Conservation (phyloP, 1,140 invertebrate species). For the Rhopalosiphum padi region DNA sequence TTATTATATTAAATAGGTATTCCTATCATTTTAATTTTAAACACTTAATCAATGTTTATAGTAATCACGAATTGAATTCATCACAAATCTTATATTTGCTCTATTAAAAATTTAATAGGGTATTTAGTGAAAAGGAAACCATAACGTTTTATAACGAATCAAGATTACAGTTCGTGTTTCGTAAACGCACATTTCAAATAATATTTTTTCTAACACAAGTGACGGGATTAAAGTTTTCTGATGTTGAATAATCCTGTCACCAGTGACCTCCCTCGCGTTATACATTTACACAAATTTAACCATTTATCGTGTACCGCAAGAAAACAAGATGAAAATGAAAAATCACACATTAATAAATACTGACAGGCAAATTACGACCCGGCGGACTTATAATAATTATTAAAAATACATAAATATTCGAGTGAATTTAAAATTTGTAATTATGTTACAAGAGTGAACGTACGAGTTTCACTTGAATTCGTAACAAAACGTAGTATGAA, state of each 20-base stretch:
- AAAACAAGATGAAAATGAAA: neutral
- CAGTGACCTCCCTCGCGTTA: neutral
- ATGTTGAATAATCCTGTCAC: neutral
- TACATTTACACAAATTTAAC: neutral
- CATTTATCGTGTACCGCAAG: neutral
- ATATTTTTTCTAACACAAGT: neutral
- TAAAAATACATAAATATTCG: neutral
- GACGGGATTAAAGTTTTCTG: neutral
- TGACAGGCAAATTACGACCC: constrained; percentile 4
- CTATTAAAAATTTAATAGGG: neutral
- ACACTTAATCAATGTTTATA: neutral
- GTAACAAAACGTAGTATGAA: neutral
- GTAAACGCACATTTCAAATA: neutral
- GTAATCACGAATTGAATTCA: constrained; percentile 15
- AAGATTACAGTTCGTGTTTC: neutral
- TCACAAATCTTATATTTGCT: neutral
- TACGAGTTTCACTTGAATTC: neutral
- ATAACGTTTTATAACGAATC: neutral
- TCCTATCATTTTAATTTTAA: neutral
- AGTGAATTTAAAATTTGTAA: neutral
- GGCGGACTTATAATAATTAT: neutral
- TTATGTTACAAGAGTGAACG: neutral
- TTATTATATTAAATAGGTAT: neutral
- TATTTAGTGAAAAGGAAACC: neutral
- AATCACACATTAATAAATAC: neutral